A percentile compares a stretch with the other conserved stretches of the same genome.
Evolutionary conservation across 2,113 vertebrate species (phyloP).

Genomic region (Caranx melampygus): DNA sequence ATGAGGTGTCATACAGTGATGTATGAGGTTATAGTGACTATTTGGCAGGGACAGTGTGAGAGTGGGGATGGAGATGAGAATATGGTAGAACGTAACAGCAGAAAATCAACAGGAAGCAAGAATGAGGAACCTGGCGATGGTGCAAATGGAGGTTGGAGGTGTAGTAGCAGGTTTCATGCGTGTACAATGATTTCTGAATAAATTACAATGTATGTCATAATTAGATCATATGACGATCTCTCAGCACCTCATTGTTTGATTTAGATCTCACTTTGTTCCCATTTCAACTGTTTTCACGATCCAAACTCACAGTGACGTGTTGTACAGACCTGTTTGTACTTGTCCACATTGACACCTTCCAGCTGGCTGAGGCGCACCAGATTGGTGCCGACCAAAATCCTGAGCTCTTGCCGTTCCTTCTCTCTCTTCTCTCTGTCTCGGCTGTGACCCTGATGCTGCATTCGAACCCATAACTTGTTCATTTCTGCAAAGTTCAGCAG

Average conservation of each 20-base stretch:
- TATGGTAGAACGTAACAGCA: too few relatives aligned
- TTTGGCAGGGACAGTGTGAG: too few relatives aligned
- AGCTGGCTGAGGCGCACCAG: conserved; percentile 97
- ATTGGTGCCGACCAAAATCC: conserved; percentile 98
- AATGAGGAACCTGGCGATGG: too few relatives aligned
- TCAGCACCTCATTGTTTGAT: too few relatives aligned
- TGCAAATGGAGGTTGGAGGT: too few relatives aligned
- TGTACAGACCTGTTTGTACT: conserved; percentile 92
- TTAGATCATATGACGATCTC: not conserved
- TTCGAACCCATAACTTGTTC: conserved; percentile 99
- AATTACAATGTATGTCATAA: too few relatives aligned
- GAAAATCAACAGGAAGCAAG: too few relatives aligned
- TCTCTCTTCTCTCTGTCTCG: conserved; percentile 96
- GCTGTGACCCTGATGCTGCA: conserved; percentile 99
- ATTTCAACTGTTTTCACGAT: not conserved
- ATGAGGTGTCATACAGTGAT: too few relatives aligned
- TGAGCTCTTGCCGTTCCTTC: conserved; percentile 94
- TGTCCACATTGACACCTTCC: conserved; percentile 97
- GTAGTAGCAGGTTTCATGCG: too few relatives aligned
- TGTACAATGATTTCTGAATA: too few relatives aligned
- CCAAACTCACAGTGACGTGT: not conserved
- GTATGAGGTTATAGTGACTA: too few relatives aligned
- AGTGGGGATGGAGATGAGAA: too few relatives aligned
- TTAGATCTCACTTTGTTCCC: not conserved
- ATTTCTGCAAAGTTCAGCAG: conserved; percentile 99